Evolutionary conservation across 2,888 invertebrate species (phyloP).

Genomic region (Chrysomela aeneicollis): DNA sequence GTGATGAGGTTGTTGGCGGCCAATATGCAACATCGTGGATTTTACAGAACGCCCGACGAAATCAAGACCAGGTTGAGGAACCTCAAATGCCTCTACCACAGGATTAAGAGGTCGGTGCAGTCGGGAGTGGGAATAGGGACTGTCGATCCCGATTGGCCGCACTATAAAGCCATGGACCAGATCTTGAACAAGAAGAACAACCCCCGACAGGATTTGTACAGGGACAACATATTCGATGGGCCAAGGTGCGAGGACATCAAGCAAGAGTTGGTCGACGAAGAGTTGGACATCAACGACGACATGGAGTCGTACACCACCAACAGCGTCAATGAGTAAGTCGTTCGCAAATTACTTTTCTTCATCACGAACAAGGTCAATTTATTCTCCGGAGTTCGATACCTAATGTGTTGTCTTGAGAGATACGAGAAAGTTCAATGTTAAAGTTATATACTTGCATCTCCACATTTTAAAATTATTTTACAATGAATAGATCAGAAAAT

Average conservation of each 20-base stretch:
- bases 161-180: constrained; percentile 67
- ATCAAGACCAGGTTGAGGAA: constrained; percentile 69
- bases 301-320: constrained; percentile 59
- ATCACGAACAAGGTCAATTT: no score
- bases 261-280: constrained; percentile 59
- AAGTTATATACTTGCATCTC: no score
- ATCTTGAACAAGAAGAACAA: constrained; percentile 60
- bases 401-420: not conserved
- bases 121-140: constrained; percentile 61
- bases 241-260: constrained; percentile 58
- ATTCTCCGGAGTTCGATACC: not conserved
- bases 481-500: no score
- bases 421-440: no score
- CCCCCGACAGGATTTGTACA: constrained; percentile 53
- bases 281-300: constrained; percentile 59
- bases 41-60: constrained; percentile 67
- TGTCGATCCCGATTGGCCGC: constrained; percentile 67
- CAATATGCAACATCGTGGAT: constrained; percentile 68
- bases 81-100: constrained; percentile 68
- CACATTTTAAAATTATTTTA: no score
- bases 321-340: constrained; percentile 59
- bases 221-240: constrained; percentile 56
- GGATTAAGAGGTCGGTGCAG: constrained; percentile 65
- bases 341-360: no score
- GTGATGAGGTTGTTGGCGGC: constrained; percentile 67